phyloP scores from a whole-genome alignment of 2,888 invertebrate genomes.

The Cistogaster globosa region DNA sequence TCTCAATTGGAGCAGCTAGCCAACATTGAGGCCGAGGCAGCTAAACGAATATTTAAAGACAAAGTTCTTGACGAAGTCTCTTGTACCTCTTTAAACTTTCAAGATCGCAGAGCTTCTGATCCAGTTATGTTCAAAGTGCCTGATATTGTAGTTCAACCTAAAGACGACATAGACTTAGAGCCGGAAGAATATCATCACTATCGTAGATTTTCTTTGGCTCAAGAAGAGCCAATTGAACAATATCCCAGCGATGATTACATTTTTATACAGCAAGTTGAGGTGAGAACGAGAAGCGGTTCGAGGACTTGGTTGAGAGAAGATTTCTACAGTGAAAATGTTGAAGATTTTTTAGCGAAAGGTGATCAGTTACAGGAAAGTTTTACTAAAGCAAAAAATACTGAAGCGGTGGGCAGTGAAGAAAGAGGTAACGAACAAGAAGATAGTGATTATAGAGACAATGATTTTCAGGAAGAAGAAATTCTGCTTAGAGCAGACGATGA shows the following conservation, averaged over 20 bases:
- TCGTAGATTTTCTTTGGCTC: slow-evolving; percentile 80
- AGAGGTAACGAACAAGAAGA: too few relatives aligned
- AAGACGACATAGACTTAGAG: slow-evolving; percentile 77
- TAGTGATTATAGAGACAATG: neutral
- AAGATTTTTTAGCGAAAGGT: slow-evolving; percentile 16
- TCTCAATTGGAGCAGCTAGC: slow-evolving; percentile 69
- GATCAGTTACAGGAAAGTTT: neutral
- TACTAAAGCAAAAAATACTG: neutral
- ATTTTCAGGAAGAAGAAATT: neutral
- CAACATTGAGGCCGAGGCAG: slow-evolving; percentile 75
- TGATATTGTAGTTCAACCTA: slow-evolving; percentile 75
- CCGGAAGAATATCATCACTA: slow-evolving; percentile 82
- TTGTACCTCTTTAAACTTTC: slow-evolving; percentile 77
- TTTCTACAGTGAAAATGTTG: slow-evolving; percentile 75
- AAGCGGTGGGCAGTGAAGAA: neutral
- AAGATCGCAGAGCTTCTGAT: slow-evolving; percentile 81
- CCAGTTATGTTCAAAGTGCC: slow-evolving; percentile 78
- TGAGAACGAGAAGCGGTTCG: slow-evolving; percentile 77
- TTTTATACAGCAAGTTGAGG: slow-evolving; percentile 79
- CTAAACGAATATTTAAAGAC: slow-evolving; percentile 77
- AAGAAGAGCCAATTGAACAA: slow-evolving; percentile 79
- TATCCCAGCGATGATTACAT: slow-evolving; percentile 80
- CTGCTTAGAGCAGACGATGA: slow-evolving; percentile 63
- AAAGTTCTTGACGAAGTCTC: slow-evolving; percentile 77
- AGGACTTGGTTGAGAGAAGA: slow-evolving; percentile 78